Conservation (phyloP, 2,888 invertebrate species). For the Hesperia comma region DNA sequence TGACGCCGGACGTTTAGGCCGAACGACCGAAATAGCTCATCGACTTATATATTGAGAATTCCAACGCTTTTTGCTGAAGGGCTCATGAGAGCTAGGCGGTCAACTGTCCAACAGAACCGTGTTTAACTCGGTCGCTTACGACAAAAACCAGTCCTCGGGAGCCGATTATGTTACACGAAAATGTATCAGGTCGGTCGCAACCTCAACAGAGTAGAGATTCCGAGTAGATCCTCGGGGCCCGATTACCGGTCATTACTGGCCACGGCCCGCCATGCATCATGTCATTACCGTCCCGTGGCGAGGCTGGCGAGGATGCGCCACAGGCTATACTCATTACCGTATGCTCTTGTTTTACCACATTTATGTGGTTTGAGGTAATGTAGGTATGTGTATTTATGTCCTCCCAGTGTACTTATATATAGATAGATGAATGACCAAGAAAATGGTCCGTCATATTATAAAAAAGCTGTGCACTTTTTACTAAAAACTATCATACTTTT, state of each 20-base stretch:
- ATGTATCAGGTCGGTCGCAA: slow-evolving; percentile 2
- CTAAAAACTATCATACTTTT: no score
- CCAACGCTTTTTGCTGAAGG: no score
- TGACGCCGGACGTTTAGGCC: no score
- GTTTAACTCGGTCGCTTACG: background rate
- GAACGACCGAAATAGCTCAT: no score
- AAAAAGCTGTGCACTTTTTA: no score
- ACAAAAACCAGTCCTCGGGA: background rate
- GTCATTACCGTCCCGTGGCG: slow-evolving; percentile 53
- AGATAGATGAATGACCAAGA: no score
- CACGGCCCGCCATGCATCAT: slow-evolving; percentile 50
- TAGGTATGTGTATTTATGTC: background rate
- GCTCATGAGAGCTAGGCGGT: no score
- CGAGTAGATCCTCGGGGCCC: slow-evolving; percentile 57
- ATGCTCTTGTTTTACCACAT: slow-evolving; percentile 21
- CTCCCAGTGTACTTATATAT: no score
- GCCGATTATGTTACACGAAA: background rate
- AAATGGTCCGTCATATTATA: no score
- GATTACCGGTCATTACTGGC: slow-evolving; percentile 69
- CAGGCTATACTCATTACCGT: slow-evolving; percentile 28
- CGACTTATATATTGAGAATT: no score
- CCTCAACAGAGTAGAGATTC: background rate
- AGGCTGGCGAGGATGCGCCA: slow-evolving; percentile 40
- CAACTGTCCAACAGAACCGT: background rate
- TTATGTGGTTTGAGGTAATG: slow-evolving; percentile 22